Evolutionary conservation across 1,140 invertebrate species (phyloP), one percentile per base, ranked within the genome.

Genomic region (Caenorhabditis inopinata): DNA sequence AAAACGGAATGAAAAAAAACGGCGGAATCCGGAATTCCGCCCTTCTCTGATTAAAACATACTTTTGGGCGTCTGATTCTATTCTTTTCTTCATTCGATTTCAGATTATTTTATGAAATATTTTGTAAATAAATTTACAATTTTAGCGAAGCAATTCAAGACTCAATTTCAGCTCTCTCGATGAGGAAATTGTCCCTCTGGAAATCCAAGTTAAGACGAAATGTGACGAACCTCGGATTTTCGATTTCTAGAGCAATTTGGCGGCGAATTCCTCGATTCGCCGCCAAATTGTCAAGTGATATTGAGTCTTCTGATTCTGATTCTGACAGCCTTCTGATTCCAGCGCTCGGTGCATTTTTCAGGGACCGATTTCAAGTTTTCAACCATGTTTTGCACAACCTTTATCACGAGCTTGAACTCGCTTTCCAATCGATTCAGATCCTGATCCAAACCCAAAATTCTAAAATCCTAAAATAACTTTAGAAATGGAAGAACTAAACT

Each of bases 141-240:
- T n/a, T n/a, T n/a, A n/a, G n/a, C n/a, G n/a, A n/a, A n/a, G n/a
- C n/a, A n/a, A n/a, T n/a, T n/a, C n/a, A n/a, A n/a, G n/a, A n/a
- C n/a, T n/a, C n/a, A n/a, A n/a, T 68, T 18, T 68, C 58, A 23
- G 38, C 0, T 68, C 38, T 68, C 9, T 68, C 32, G 21, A 68
- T 68, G 6, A 38, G n/a, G n/a, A 68, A 68, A 68, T 68, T 68
- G n/a, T 68, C 58, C 38, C 58, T 68, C 58, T 68, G 32, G n/a
- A 38, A 42, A 9, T 51, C 27, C 27, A n/a, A n/a, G n/a, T n/a
- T n/a, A n/a, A n/a, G n/a, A n/a, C n/a, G n/a, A n/a, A 27, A 53
- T 32, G 9, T 32, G 3, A 0, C 1, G n/a, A 16, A 68, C 58
- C 32, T 68, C 58, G 12, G 38, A 38, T 16, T 68, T 32, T 7